Evolutionary conservation across 2,113 vertebrate genomes (phyloP).

Genomic region (Cyanoliseus patagonus): DNA sequence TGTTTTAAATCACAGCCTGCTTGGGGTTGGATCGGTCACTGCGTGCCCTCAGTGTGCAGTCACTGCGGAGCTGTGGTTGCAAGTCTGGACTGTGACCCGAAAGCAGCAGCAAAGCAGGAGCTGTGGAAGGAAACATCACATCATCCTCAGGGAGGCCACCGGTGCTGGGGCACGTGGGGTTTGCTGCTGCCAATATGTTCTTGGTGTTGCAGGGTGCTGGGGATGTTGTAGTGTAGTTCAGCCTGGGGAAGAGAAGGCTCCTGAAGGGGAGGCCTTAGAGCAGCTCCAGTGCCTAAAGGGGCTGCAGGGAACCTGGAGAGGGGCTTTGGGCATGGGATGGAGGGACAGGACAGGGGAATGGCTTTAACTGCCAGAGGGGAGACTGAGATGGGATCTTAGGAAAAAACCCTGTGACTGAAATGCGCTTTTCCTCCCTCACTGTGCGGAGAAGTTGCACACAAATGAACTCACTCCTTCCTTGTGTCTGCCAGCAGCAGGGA

Average conservation of each 20-base stretch:
- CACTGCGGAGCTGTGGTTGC: background rate
- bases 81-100: background rate
- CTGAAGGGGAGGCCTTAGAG: background rate
- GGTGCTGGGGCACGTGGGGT: accelerated
- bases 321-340: no score
- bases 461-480: accelerated
- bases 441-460: background rate
- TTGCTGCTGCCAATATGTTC: accelerated
- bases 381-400: background rate
- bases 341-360: background rate
- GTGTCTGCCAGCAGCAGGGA: background rate
- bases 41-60: background rate
- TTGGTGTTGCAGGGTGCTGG: accelerated
- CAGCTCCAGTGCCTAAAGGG: background rate
- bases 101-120: background rate
- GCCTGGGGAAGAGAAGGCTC: background rate
- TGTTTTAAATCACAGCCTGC: accelerated
- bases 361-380: background rate
- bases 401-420: background rate
- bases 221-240: background rate
- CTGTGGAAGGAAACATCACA: accelerated
- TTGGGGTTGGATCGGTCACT: accelerated
- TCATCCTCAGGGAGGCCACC: accelerated
- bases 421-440: background rate
- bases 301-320: background rate